These are phyloP conservation scores for Scomber colias DNA, from an alignment of 2,113 vertebrate species.

Conservation along the genomic window DNA sequence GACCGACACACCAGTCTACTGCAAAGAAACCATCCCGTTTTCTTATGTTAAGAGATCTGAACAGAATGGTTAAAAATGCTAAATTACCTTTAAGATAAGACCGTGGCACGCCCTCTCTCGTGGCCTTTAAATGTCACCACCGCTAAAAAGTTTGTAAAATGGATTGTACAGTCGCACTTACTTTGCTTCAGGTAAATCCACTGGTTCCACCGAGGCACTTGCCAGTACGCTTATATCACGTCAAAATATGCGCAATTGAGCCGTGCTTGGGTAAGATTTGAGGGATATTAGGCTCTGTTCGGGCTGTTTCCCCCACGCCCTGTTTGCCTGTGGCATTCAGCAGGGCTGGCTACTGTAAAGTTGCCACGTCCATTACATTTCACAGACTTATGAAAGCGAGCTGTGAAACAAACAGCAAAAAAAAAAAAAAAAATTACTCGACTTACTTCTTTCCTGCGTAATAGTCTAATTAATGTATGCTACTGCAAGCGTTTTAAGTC, in stretches of 20 bases:
- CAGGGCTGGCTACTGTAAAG: conserved; percentile 72
- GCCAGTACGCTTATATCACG: background rate
- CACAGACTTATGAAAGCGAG: conserved; percentile 43
- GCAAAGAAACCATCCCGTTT: background rate
- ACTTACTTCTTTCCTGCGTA: conserved; percentile 44
- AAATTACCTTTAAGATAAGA: background rate
- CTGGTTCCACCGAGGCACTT: conserved; percentile 32
- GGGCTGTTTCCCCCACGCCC: conserved; percentile 74
- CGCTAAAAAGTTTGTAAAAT: conserved; percentile 67
- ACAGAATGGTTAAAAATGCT: background rate
- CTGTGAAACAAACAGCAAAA: too few relatives aligned
- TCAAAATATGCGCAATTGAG: conserved; percentile 50
- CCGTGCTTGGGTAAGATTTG: conserved; percentile 37
- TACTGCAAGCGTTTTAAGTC: conserved; percentile 15
- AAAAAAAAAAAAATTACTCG: background rate
- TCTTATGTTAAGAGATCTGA: background rate
- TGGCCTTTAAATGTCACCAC: conserved; percentile 54
- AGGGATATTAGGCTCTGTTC: conserved; percentile 42
- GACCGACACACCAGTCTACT: background rate
- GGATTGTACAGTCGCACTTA: conserved; percentile 63
- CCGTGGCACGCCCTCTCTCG: conserved; percentile 2
- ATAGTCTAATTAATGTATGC: conserved; percentile 37
- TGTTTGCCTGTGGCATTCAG: conserved; percentile 73
- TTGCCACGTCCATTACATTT: conserved; percentile 79
- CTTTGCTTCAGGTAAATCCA: conserved; percentile 57